A percentile compares a stretch with the other conserved stretches of the same genome.
Evolutionary conservation across 2,888 invertebrate species (phyloP).

Genomic region (Cheilosia vernalis): DNA sequence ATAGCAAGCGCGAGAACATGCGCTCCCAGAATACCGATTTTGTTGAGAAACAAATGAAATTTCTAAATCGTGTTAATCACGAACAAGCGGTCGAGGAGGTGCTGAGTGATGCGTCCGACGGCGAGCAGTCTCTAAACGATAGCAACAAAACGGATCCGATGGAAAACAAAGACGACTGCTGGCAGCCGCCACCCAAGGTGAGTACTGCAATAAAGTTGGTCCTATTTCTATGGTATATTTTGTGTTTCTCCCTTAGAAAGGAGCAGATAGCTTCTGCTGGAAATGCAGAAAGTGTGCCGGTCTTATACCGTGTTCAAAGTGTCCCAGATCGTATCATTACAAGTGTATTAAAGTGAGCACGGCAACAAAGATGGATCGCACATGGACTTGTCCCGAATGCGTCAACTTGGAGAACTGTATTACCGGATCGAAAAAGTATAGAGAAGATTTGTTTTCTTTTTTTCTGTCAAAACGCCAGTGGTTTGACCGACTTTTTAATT

Average conservation of each 20-base stretch:
- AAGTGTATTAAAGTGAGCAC: conserved; percentile 88
- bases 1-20: conserved; percentile 84
- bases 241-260: conserved; percentile 80
- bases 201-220: conserved; percentile 21
- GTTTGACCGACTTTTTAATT: background rate
- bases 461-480: background rate
- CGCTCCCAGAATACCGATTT: conserved; percentile 87
- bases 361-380: conserved; percentile 83
- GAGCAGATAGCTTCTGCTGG: conserved; percentile 94
- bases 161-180: conserved; percentile 76
- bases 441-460: conserved; percentile 16
- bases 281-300: conserved; percentile 91
- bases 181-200: conserved; percentile 80
- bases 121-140: conserved; percentile 77
- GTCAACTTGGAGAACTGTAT: conserved; percentile 85
- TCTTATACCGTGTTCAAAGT: conserved; percentile 89
- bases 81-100: conserved; percentile 52
- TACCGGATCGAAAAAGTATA: conserved; percentile 80
- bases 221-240: background rate
- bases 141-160: conserved; percentile 60
- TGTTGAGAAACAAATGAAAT: conserved; percentile 86
- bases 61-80: conserved; percentile 84
- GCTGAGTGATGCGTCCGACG: conserved; percentile 77
- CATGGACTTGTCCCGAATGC: conserved; percentile 96
- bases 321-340: conserved; percentile 93